phyloP scores from a whole-genome alignment of 2,888 invertebrate genomes.

The Gisinianus flammeolus region DNA sequence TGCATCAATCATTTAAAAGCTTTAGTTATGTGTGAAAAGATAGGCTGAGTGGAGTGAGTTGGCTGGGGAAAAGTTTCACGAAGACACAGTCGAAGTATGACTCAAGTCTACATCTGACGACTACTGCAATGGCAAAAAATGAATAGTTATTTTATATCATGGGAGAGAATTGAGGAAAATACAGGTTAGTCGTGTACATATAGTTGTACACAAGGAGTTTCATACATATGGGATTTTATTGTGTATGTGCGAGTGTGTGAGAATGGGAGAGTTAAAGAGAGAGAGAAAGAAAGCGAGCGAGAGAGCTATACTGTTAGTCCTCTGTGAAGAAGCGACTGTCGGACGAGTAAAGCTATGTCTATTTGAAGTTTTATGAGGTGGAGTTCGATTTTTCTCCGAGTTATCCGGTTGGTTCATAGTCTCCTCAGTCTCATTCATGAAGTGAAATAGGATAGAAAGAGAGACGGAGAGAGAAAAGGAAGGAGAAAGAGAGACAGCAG shows the following conservation, averaged over 20 bases:
- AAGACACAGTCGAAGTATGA: neutral
- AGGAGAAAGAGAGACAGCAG: slow-evolving; percentile 6
- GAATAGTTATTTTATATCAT: neutral
- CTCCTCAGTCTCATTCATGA: slow-evolving; percentile 37
- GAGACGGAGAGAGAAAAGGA: neutral
- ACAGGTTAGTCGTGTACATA: neutral
- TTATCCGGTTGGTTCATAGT: slow-evolving; percentile 44
- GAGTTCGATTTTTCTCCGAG: slow-evolving; percentile 46
- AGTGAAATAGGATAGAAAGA: slow-evolving; percentile 10
- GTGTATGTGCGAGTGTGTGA: neutral
- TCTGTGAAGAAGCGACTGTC: slow-evolving; percentile 2
- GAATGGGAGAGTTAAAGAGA: slow-evolving; percentile 1
- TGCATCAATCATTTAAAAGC: slow-evolving; percentile 44
- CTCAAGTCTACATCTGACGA: neutral
- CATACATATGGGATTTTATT: neutral
- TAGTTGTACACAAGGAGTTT: neutral
- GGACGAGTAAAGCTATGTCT: slow-evolving; percentile 33
- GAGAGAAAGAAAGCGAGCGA: neutral
- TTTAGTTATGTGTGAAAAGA: slow-evolving; percentile 37
- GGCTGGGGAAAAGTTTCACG: neutral
- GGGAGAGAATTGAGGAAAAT: neutral
- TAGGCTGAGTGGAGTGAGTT: neutral
- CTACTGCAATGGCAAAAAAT: neutral
- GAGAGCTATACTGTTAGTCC: neutral
- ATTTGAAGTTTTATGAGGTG: slow-evolving; percentile 45